Base-by-base conservation (phyloP, 2,888 invertebrate species). In the Thelaira solivaga region DNA sequence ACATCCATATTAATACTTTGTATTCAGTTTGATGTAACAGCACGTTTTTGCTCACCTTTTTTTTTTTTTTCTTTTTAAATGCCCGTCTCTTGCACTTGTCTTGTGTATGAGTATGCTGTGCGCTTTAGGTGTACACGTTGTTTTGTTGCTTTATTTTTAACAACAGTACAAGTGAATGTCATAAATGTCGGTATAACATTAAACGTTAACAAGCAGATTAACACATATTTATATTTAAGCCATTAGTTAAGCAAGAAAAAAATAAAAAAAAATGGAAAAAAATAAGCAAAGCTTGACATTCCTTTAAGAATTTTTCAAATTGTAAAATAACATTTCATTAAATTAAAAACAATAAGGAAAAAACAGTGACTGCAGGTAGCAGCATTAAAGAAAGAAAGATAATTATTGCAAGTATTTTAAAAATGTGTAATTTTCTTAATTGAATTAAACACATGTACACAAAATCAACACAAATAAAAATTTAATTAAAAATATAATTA, bases 141-240 rank as follows among this genome's bases (percentile, higher is more conserved):
- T 5, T 39, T 51, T 39, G 26, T n/a, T 34, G 13, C 34, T 29
- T 39, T 13, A 22, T 55, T 0, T 29, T 26, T 26, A 2, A 4
- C 5, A 67, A 49, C 26, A 20, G 10, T 26, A 20, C 18, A 61
- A 67, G 47, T 67, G 55, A 72, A 53, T 72, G 67, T 72, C 67
- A 67, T 72, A 72, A 72, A 72, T 62, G 72, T 55, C 72, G 76
- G 65, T 76, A 34, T 26, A 76, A 72, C 67, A 76, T 76, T 55
- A 72, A 76, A 76, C 71, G 76, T 72, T 76, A 67, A 67, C 71
- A 55, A 76, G 61, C 20, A 53, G 76, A 72, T 67, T 41, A 72
- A 61, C n/a, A 47, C 53, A 55, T 16, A 26, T 65, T n/a, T 61
- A 65, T 36, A 29, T 45, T 51, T 47, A 39, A 34, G 31, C 2